Percentiles rank a stretch among this genome's conserved stretches.
Evolutionary conservation across 2,888 invertebrate species (phyloP).

Genomic region (Drosophila tripunctata): DNA sequence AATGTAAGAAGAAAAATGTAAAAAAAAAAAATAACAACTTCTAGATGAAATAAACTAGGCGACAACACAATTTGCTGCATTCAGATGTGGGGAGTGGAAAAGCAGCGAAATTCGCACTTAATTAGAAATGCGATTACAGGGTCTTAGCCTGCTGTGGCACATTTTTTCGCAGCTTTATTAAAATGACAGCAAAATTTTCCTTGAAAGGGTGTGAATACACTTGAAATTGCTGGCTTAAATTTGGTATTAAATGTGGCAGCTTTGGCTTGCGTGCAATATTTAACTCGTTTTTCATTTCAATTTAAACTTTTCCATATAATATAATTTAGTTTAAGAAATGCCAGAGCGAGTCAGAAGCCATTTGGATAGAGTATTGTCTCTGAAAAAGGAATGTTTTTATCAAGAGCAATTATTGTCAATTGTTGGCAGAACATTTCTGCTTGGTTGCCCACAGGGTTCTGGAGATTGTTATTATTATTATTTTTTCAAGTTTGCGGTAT

Average conservation of each 20-base stretch:
- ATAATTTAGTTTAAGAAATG: conserved; percentile 1
- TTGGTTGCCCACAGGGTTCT: conserved; percentile 36
- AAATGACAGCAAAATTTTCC: conserved; percentile 17
- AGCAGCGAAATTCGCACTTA: conserved; percentile 67
- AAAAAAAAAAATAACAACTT: conserved; percentile 27
- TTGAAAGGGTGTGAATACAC: neutral
- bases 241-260: conserved; percentile 23
- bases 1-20: conserved; percentile 36
- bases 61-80: conserved; percentile 66
- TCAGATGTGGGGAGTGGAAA: neutral
- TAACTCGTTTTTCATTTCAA: conserved; percentile 16
- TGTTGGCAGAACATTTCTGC: conserved; percentile 50
- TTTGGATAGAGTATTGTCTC: conserved; percentile 40
- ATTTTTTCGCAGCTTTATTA: conserved; percentile 49
- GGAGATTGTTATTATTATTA: conserved; percentile 48
- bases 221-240: conserved; percentile 23
- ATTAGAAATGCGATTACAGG: conserved; percentile 76
- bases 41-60: conserved; percentile 69
- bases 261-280: conserved; percentile 14
- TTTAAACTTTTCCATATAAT: neutral
- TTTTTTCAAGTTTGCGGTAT: conserved; percentile 51
- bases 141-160: conserved; percentile 62
- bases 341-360: conserved; percentile 21
- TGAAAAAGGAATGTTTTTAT: conserved; percentile 17
- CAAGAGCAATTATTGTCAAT: conserved; percentile 65